Evolutionary conservation across 35 echinoderm and acorn worm species (phyloP).

Genomic region (Apostichopus japonicus): DNA sequence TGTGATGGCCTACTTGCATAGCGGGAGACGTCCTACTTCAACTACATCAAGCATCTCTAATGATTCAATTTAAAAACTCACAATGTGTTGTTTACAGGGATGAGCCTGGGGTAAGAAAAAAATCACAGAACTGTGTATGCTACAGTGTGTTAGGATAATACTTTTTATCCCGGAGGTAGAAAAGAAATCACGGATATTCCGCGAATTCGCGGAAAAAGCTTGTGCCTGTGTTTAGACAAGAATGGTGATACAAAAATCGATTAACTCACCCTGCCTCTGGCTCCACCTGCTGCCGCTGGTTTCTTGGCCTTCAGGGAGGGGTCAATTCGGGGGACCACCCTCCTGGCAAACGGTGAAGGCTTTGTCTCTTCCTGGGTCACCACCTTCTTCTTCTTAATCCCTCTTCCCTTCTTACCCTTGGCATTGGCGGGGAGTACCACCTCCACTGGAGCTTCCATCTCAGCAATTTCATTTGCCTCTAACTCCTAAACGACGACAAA

Average conservation of each 20-base stretch:
- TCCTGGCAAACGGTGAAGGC: conserved; percentile 84
- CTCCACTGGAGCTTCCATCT: conserved; percentile 34
- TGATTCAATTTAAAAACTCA: not conserved
- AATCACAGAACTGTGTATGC: no score
- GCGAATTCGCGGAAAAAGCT: no score
- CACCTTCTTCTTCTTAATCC: conserved; percentile 70
- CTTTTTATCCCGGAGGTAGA: no score
- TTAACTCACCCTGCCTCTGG: conserved; percentile 7
- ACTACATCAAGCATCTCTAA: not conserved
- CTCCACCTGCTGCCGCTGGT: conserved; percentile 20
- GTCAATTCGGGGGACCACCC: conserved; percentile 87
- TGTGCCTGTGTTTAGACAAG: no score
- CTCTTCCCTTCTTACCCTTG: conserved; percentile 56
- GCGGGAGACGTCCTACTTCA: not conserved
- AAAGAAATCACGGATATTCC: no score
- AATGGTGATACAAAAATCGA: not conserved
- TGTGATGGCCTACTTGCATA: no score
- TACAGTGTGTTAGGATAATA: no score
- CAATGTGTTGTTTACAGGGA: no score
- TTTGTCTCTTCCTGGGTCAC: conserved; percentile 85
- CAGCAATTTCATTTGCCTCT: conserved; percentile 83
- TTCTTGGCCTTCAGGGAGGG: conserved; percentile 53
- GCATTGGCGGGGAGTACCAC: not conserved
- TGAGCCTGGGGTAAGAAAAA: no score
- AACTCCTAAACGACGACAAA: conserved; percentile 52